These are phyloP conservation scores for Anseranas semipalmata DNA, from an alignment of 2,113 vertebrate species.

Conservation along the genomic window DNA sequence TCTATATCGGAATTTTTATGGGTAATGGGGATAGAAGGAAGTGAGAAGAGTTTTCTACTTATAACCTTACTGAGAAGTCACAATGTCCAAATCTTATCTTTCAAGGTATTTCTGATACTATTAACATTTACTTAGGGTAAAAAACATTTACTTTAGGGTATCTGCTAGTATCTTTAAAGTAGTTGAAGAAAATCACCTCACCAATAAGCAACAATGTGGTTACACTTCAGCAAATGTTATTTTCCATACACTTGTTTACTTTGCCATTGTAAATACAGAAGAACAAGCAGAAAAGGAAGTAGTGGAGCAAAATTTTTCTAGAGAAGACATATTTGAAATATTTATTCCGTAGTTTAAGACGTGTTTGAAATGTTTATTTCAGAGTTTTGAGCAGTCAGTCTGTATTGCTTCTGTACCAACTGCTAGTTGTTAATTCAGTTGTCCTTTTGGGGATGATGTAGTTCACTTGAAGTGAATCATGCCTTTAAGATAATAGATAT, in stretches of 20 bases:
- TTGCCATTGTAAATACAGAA: neutral
- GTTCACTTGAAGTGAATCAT: neutral
- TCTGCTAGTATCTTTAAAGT: neutral
- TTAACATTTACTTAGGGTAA: neutral
- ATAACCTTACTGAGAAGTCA: neutral
- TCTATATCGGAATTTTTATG: neutral
- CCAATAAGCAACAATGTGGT: neutral
- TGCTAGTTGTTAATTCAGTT: neutral
- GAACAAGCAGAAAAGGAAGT: neutral
- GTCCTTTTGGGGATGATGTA: neutral
- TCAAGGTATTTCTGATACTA: neutral
- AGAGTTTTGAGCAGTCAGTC: neutral
- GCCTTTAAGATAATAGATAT: neutral
- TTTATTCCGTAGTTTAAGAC: neutral
- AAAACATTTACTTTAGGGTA: no score
- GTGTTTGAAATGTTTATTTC: neutral
- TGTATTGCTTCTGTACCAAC: neutral
- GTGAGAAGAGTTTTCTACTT: neutral
- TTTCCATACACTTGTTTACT: neutral
- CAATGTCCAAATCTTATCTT: neutral
- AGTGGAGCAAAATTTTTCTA: neutral
- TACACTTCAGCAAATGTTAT: neutral
- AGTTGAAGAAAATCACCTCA: neutral
- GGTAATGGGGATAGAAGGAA: neutral
- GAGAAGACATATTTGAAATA: neutral